phyloP scores from a whole-genome alignment of 2,888 invertebrate genomes.

The Scaptomyza flava region DNA sequence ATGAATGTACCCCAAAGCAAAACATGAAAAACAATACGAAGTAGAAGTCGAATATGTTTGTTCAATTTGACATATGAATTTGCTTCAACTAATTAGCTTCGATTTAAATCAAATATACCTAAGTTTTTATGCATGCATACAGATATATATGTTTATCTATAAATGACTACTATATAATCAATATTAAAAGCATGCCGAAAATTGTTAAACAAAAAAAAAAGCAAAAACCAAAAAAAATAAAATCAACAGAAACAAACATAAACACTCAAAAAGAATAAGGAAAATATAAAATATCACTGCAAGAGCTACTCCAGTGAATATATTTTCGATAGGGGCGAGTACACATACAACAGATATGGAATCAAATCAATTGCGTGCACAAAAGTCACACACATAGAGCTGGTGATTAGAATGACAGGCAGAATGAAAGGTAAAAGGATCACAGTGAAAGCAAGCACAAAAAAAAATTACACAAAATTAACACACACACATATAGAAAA shows the following conservation, averaged over 20 bases:
- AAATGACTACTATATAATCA: constrained; percentile 73
- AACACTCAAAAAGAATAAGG: constrained; percentile 13
- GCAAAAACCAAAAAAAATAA: constrained; percentile 1
- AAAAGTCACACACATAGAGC: constrained; percentile 30
- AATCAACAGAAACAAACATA: constrained; percentile 10
- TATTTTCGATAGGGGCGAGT: constrained; percentile 18
- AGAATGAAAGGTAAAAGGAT: not conserved
- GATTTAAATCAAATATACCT: constrained; percentile 75
- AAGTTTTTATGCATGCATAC: constrained; percentile 40
- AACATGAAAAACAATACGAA: constrained; percentile 16
- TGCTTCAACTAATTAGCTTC: constrained; percentile 75
- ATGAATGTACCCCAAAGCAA: constrained; percentile 45
- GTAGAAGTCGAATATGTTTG: constrained; percentile 64
- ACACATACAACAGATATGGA: constrained; percentile 21
- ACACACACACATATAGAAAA: constrained; percentile 28
- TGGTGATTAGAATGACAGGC: constrained; percentile 20
- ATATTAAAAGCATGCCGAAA: constrained; percentile 59
- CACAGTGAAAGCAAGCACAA: constrained; percentile 50
- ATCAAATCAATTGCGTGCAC: constrained; percentile 34
- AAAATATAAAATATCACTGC: constrained; percentile 14
- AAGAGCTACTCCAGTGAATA: constrained; percentile 18
- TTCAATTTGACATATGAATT: constrained; percentile 67
- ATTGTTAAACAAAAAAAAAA: constrained; percentile 28
- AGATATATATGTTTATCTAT: constrained; percentile 29
- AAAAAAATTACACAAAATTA: constrained; percentile 29